Percentiles rank a stretch among this genome's conserved stretches.
These are phyloP conservation scores for Glaucopsyche alexis DNA, from an alignment of 2,888 invertebrate species.

Conservation along the genomic window DNA sequence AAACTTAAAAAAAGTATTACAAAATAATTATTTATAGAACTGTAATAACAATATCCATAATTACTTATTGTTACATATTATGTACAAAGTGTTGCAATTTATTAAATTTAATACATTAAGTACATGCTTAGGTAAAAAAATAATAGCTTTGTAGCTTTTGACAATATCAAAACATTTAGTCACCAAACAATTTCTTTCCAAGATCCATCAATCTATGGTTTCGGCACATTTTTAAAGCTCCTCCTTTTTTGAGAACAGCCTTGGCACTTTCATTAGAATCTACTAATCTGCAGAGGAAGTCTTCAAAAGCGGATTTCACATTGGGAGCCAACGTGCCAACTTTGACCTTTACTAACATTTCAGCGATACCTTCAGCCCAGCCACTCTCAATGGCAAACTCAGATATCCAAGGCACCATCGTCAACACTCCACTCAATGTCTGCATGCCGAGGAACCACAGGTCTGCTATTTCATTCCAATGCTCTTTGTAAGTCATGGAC, in stretches of 20 bases:
- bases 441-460: conserved; percentile 97
- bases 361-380: conserved; percentile 94
- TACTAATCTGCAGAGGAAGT: conserved; percentile 91
- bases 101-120: conserved; percentile 35
- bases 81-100: conserved; percentile 26
- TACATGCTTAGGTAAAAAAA: conserved; percentile 40
- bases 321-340: conserved; percentile 90
- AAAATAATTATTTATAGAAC: conserved; percentile 29
- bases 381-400: conserved; percentile 95
- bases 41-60: conserved; percentile 28
- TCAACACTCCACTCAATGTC: conserved; percentile 90
- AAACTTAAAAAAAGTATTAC: conserved; percentile 27
- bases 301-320: conserved; percentile 94
- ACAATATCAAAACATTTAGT: conserved; percentile 71
- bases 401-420: conserved; percentile 92
- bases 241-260: conserved; percentile 88
- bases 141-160: conserved; percentile 28
- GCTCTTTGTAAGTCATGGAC: conserved; percentile 90
- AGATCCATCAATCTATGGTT: conserved; percentile 94
- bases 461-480: conserved; percentile 94
- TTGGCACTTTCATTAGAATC: conserved; percentile 88
- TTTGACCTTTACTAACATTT: conserved; percentile 90
- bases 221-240: conserved; percentile 90
- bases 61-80: conserved; percentile 28
- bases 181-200: conserved; percentile 92